phyloP scores from a whole-genome alignment of 2,113 vertebrate species.

The Nesogale talazaci region DNA sequence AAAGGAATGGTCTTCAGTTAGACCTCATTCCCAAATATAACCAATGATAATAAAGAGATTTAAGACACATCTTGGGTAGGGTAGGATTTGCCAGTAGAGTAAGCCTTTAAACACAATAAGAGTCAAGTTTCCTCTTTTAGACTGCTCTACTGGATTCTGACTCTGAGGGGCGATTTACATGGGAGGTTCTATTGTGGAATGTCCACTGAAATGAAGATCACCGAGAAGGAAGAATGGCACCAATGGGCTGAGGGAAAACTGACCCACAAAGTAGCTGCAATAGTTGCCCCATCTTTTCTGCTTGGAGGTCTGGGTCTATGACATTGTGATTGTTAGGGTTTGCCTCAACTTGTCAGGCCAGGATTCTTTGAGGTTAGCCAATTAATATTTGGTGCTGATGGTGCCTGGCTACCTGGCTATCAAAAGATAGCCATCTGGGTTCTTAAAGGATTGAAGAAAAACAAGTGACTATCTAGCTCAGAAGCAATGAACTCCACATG shows the following conservation, averaged over 20 bases:
- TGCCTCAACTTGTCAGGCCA: too few species aligned
- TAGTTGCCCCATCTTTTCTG: background rate
- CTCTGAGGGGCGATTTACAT: background rate
- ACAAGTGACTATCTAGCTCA: too few species aligned
- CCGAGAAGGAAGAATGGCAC: background rate
- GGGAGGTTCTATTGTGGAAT: background rate
- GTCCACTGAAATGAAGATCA: background rate
- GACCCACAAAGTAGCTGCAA: background rate
- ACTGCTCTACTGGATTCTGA: background rate
- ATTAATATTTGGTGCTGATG: too few species aligned
- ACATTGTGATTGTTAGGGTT: background rate
- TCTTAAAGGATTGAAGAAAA: too few species aligned
- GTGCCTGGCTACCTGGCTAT: too few species aligned
- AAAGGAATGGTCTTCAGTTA: background rate
- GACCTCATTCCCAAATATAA: conserved; percentile 19
- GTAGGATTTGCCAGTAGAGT: background rate
- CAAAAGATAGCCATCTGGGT: too few species aligned
- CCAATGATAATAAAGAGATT: background rate
- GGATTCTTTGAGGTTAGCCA: too few species aligned
- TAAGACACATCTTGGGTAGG: background rate
- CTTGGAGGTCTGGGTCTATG: background rate
- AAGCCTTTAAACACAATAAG: background rate
- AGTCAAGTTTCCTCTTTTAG: background rate
- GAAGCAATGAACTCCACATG: too few species aligned
- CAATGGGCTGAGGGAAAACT: background rate